Base-by-base conservation (phyloP, 1,140 invertebrate genomes). In the Olivierus martensii region DNA sequence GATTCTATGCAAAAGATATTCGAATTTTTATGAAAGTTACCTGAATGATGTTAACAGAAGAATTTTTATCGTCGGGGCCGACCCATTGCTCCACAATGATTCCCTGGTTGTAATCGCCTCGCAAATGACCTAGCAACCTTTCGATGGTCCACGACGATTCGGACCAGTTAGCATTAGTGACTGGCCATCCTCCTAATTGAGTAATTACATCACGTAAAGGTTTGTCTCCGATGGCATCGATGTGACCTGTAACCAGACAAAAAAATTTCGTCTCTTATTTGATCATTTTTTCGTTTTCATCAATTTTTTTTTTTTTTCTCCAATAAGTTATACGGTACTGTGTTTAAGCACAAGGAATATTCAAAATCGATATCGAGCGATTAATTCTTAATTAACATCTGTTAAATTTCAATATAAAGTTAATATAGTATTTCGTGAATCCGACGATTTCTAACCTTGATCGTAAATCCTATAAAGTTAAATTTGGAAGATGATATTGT, bases 41-140 rank as follows among this genome's bases (percentile, higher is more conserved):
- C 79, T 88, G 86, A 61, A 90, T 77, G 63, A 90, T 85, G 73
- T 89, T 85, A 55, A 81, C 76, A 57, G 86, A 78, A 1, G 87
- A 87, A 69, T 92, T 87, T 64, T 87, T 87, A 37, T 90, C 85
- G 65, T 93, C 87, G 1, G 87, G 82, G 10, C 83, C 84, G 43
- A 93, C 82, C 82, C 83, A 88, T 64, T 88, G 79, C 0, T 84
- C 79, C 56, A 89, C 79, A 1, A 89, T 69, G 46, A 84, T 80
- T 58, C 88, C 83, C 58, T 88, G 88, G 67, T 91, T 90, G 61
- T 81, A 87, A 77, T 80, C 74, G 1, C 79, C 75, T 0, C 83
- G 69, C 11, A 88, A 63, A 56, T 69, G 67, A 3, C 82, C 86
- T 3, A 71, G 48, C 19, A 71, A 55, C 3, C 58, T 62, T 55